Evolutionary conservation across 2,113 vertebrate genomes (phyloP).

Genomic region (Ameiurus melas): DNA sequence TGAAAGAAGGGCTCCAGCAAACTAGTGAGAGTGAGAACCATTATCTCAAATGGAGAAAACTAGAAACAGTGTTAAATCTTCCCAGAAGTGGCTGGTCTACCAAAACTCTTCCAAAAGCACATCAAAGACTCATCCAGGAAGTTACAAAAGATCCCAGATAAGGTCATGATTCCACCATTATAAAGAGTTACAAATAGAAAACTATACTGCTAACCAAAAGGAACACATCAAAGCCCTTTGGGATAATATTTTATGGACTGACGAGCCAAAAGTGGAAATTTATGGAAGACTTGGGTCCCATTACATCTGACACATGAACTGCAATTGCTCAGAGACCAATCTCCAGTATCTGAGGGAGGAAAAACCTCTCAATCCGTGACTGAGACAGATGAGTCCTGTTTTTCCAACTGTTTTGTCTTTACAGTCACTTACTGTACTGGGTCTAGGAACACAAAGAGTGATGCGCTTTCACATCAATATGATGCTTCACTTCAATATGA

Average conservation of each 20-base stretch:
- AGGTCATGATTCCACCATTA: no score
- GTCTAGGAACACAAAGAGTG: background rate
- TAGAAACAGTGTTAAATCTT: background rate
- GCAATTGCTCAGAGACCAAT: background rate
- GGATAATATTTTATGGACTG: background rate
- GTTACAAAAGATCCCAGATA: background rate
- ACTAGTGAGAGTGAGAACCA: background rate
- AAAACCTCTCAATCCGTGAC: background rate
- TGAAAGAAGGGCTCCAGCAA: background rate
- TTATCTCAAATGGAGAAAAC: background rate
- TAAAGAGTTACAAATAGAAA: background rate
- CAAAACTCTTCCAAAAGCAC: background rate
- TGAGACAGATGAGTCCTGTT: background rate
- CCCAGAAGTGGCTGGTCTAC: background rate
- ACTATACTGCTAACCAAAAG: background rate
- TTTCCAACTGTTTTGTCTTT: background rate
- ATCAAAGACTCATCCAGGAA: background rate
- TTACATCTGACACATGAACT: background rate
- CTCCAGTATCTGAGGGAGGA: background rate
- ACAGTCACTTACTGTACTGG: no score
- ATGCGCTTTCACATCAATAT: background rate
- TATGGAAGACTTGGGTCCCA: background rate
- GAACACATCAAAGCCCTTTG: background rate
- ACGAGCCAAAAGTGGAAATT: background rate
- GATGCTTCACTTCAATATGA: background rate